Percentiles rank a stretch among this genome's conserved stretches.
Evolutionary conservation across 2,888 invertebrate species (phyloP).

Genomic region (Ganaspis brasiliensis): DNA sequence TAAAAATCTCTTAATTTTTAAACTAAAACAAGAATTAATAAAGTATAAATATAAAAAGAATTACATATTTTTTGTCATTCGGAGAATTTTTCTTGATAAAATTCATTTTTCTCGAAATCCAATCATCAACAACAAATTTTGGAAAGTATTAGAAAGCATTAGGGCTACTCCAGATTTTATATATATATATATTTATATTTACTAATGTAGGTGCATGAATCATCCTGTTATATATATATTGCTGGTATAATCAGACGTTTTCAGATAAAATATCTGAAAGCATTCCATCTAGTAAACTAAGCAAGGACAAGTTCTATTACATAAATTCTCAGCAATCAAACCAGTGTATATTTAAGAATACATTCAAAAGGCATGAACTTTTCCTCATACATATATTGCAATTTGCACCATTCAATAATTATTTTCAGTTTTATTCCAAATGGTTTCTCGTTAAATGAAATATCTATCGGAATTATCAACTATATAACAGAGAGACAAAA

Average conservation of each 20-base stretch:
- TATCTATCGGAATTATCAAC: too few relatives aligned
- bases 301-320: background rate
- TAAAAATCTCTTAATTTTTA: too few relatives aligned
- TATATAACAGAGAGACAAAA: slow-evolving; percentile 39
- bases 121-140: too few relatives aligned
- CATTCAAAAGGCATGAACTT: background rate
- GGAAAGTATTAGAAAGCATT: background rate
- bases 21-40: too few relatives aligned
- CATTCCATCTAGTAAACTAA: slow-evolving; percentile 1
- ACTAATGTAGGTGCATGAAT: background rate
- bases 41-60: too few relatives aligned
- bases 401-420: background rate
- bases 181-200: background rate
- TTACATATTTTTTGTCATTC: too few relatives aligned
- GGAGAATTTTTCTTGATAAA: too few relatives aligned
- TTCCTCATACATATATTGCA: background rate
- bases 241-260: slow-evolving; percentile 12
- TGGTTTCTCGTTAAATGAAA: too few relatives aligned
- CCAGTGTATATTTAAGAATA: background rate
- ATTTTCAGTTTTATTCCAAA: background rate
- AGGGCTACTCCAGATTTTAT: background rate
- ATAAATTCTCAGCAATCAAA: slow-evolving; percentile 4
- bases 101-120: too few relatives aligned
- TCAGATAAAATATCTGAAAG: background rate
- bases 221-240: background rate